Conservation (phyloP, 2,113 vertebrate genomes). For the Acrocephalus kingi region DNA sequence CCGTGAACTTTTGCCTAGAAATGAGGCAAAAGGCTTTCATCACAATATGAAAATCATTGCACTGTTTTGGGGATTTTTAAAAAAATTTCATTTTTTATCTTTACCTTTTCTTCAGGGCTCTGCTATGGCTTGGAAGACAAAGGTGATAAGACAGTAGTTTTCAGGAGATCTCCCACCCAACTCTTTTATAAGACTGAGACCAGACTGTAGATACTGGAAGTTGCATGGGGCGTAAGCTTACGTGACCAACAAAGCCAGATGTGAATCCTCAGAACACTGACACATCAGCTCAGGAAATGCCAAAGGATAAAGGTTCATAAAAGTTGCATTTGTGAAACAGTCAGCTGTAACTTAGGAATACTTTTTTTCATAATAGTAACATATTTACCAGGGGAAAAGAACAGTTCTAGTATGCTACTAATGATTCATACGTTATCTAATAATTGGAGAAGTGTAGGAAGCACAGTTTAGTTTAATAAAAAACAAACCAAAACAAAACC, state of each 20-base stretch:
- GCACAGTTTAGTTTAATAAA: background rate
- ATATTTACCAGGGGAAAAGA: background rate
- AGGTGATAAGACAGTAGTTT: background rate
- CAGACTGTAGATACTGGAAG: background rate
- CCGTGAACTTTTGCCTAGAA: background rate
- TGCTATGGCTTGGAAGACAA: background rate
- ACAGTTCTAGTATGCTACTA: background rate
- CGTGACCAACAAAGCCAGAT: conserved; percentile 59
- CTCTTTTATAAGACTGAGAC: background rate
- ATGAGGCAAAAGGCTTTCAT: background rate
- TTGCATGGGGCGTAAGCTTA: conserved; percentile 4
- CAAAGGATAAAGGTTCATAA: conserved; percentile 65
- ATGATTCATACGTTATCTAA: conserved; percentile 19
- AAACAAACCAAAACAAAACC: background rate
- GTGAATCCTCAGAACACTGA: conserved; percentile 67
- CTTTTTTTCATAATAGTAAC: background rate
- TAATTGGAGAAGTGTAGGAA: background rate
- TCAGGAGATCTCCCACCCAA: background rate
- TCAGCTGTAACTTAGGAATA: background rate
- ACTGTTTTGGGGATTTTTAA: background rate
- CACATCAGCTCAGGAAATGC: conserved; percentile 67
- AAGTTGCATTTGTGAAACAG: conserved; percentile 51
- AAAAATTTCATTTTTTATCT: background rate
- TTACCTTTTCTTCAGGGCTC: background rate
- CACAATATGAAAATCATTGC: background rate